Evolutionary conservation across 2,888 invertebrate species (phyloP).

Genomic region (Myopa tessellatipennis): DNA sequence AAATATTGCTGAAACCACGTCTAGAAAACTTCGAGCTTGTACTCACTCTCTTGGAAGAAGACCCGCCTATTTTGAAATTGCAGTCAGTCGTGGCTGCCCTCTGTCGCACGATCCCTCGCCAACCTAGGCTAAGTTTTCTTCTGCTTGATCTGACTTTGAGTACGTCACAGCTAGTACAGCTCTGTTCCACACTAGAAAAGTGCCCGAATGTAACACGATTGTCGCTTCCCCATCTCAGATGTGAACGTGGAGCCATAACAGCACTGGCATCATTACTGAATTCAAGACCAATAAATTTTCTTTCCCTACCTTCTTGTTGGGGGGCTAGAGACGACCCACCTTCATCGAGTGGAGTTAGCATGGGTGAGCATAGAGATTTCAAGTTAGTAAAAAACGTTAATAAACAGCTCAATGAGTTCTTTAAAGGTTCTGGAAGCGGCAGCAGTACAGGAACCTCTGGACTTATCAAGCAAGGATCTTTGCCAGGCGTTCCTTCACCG

Average conservation of each 20-base stretch:
- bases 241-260: constrained; percentile 70
- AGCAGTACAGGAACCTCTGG: constrained; percentile 67
- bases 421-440: constrained; percentile 67
- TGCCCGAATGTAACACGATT: constrained; percentile 70
- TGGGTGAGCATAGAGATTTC: constrained; percentile 63
- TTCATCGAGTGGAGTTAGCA: constrained; percentile 70
- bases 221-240: constrained; percentile 71
- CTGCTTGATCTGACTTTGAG: constrained; percentile 71
- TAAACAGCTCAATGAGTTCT: background rate
- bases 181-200: constrained; percentile 69
- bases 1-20: constrained; percentile 68
- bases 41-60: constrained; percentile 71
- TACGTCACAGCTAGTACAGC: constrained; percentile 70
- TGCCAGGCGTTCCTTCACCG: constrained; percentile 59
- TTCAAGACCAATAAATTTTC: constrained; percentile 69
- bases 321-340: constrained; percentile 70
- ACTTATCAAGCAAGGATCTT: constrained; percentile 59
- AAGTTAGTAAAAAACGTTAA: background rate
- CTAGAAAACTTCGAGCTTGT: constrained; percentile 71
- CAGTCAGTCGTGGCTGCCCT: constrained; percentile 71
- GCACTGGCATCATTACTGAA: constrained; percentile 70
- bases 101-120: constrained; percentile 61
- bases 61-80: constrained; percentile 68
- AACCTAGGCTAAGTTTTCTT: constrained; percentile 68
- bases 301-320: constrained; percentile 71